These are phyloP conservation scores for Synodontis membranacea DNA, from an alignment of 2,113 vertebrate species.

Conservation along the genomic window DNA sequence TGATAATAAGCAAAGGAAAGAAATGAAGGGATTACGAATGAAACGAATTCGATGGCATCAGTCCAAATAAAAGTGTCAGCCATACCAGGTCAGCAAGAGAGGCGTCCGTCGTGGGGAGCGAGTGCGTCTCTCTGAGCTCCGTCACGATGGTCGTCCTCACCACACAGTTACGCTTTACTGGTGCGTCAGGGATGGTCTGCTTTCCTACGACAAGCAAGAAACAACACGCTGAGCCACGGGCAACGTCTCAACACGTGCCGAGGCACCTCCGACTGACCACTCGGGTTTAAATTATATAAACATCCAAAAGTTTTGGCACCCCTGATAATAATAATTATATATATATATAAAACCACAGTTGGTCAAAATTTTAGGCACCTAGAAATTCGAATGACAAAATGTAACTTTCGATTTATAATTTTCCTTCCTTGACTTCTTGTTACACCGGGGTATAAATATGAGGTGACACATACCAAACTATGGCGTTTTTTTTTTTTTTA, in stretches of 20 bases:
- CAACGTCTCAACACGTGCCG: background rate
- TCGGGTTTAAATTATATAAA: background rate
- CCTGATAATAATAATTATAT: no score
- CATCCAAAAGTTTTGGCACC: background rate
- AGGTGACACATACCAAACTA: background rate
- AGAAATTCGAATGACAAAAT: background rate
- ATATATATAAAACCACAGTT: no score
- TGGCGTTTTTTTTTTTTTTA: background rate
- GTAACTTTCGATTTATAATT: background rate
- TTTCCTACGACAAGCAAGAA: constrained; percentile 28
- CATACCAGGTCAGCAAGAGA: constrained; percentile 61
- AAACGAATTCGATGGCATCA: no score
- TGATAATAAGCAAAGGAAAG: background rate
- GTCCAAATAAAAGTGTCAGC: background rate
- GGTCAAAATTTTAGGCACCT: no score
- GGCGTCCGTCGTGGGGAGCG: constrained; percentile 50
- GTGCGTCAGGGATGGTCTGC: constrained; percentile 56
- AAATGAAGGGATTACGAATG: no score
- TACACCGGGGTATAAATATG: background rate
- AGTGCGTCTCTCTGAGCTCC: constrained; percentile 67
- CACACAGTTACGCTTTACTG: constrained; percentile 64
- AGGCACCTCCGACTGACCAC: background rate
- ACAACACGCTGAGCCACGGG: background rate
- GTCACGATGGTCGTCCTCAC: constrained; percentile 74
- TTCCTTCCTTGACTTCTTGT: background rate